Evolutionary conservation across 2,888 invertebrate genomes (phyloP).

Genomic region (Ormyrus nitidulus): DNA sequence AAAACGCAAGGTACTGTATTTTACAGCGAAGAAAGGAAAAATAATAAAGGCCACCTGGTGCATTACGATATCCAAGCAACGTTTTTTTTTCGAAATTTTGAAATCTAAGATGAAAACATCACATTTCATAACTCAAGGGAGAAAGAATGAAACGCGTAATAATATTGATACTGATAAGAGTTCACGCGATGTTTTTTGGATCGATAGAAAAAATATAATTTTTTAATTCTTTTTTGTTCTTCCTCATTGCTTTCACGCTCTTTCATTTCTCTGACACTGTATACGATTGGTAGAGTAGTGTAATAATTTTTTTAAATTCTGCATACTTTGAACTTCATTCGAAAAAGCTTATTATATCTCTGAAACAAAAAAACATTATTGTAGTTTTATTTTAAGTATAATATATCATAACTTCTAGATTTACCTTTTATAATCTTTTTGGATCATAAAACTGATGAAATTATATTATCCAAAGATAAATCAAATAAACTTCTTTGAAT

Average conservation of each 20-base stretch:
- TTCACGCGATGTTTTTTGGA: conserved; percentile 70
- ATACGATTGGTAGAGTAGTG: conserved; percentile 74
- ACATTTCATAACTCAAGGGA: conserved; percentile 38
- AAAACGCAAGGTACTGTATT: conserved; percentile 20
- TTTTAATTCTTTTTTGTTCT: conserved; percentile 66
- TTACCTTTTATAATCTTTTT: no score
- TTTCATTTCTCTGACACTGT: conserved; percentile 69
- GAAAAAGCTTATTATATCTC: no score
- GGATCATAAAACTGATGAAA: not conserved
- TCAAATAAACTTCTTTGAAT: not conserved
- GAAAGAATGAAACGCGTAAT: conserved; percentile 54
- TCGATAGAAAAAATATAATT: conserved; percentile 75
- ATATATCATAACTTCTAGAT: no score
- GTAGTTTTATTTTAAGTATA: no score
- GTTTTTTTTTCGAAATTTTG: conserved; percentile 39
- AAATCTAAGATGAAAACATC: conserved; percentile 5
- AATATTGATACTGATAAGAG: conserved; percentile 70
- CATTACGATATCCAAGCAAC: conserved; percentile 67
- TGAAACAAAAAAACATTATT: no score
- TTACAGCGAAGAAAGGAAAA: conserved; percentile 54
- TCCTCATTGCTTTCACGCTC: conserved; percentile 57
- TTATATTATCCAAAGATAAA: not conserved
- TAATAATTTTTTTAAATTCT: conserved; percentile 41
- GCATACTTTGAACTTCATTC: no score
- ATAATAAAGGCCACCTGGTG: conserved; percentile 66